phyloP scores from a whole-genome alignment of 2,888 invertebrate species.

The Chironomus riparius region DNA sequence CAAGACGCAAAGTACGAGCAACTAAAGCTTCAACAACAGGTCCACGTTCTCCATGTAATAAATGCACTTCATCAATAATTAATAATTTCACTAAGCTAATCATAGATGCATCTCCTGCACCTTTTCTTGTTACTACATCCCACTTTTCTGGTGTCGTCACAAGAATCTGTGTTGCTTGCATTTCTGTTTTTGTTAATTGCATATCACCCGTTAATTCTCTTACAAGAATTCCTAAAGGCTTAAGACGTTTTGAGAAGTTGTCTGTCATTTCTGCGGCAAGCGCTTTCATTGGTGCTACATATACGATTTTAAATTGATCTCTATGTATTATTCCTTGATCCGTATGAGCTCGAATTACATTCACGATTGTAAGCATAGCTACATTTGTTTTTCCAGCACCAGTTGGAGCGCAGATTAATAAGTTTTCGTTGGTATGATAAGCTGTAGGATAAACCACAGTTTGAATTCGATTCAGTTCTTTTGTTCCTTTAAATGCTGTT shows the following conservation, averaged over 20 bases:
- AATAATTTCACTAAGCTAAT: constrained; percentile 84
- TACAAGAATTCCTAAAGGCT: constrained; percentile 68
- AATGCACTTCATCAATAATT: constrained; percentile 95
- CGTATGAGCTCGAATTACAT: constrained; percentile 80
- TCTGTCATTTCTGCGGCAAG: constrained; percentile 96
- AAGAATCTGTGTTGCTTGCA: constrained; percentile 92
- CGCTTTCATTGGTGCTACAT: constrained; percentile 99
- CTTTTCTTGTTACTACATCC: constrained; percentile 98
- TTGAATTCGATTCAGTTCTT: constrained; percentile 86
- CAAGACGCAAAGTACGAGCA: constrained; percentile 87
- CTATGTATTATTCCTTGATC: constrained; percentile 72
- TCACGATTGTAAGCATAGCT: constrained; percentile 84
- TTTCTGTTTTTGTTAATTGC: constrained; percentile 90
- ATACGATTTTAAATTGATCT: constrained; percentile 95
- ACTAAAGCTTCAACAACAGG: constrained; percentile 96
- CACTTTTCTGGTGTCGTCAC: constrained; percentile 99
- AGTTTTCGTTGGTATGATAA: constrained; percentile 92
- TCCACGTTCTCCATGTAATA: constrained; percentile 93
- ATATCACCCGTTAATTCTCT: constrained; percentile 96
- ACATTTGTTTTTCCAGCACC: constrained; percentile 99
- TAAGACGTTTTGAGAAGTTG: constrained; percentile 78
- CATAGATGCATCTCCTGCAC: constrained; percentile 78
- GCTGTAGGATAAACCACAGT: constrained; percentile 92
- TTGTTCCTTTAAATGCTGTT: constrained; percentile 80
- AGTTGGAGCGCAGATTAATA: constrained; percentile 96